phyloP scores from a whole-genome alignment of 2,888 invertebrate genomes.

The Pimpla rufipes region DNA sequence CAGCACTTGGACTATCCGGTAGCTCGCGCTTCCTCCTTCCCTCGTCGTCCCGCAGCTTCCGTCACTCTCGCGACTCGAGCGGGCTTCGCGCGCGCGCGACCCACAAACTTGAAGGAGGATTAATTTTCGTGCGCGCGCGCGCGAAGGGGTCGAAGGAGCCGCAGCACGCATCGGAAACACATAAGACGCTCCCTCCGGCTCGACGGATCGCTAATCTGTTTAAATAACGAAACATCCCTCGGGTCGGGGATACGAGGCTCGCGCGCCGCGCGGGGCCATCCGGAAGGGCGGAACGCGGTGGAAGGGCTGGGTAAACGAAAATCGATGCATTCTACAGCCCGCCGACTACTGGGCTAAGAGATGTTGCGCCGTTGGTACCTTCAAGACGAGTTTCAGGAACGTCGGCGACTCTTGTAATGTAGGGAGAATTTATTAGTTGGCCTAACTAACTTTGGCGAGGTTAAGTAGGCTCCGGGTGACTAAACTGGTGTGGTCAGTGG shows the following conservation, averaged over 20 bases:
- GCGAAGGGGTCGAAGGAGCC: neutral
- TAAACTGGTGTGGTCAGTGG: too few species aligned
- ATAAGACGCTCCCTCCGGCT: slow-evolving; percentile 81
- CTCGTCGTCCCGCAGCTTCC: neutral
- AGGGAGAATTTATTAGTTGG: too few species aligned
- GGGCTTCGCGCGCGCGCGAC: neutral
- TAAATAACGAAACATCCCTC: slow-evolving; percentile 85
- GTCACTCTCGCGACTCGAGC: slow-evolving; percentile 3
- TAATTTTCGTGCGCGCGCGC: slow-evolving; percentile 77
- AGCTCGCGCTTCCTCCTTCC: slow-evolving; percentile 12
- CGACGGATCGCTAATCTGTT: slow-evolving; percentile 84
- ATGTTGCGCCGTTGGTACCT: neutral
- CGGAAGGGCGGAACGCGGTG: slow-evolving; percentile 61
- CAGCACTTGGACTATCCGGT: slow-evolving; percentile 26
- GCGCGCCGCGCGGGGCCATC: slow-evolving; percentile 42
- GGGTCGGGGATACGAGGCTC: slow-evolving; percentile 67
- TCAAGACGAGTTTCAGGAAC: neutral
- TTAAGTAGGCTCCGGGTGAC: too few species aligned
- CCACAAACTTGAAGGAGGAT: slow-evolving; percentile 76
- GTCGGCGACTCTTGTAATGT: too few species aligned
- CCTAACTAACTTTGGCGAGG: too few species aligned
- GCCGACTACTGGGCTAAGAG: neutral
- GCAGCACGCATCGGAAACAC: slow-evolving; percentile 82
- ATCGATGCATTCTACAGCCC: slow-evolving; percentile 81
- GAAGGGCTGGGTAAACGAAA: slow-evolving; percentile 81